A percentile compares a stretch with the other conserved stretches of the same genome.
Conservation (phyloP, 2,113 vertebrate species). For the Zosterops pallidus region DNA sequence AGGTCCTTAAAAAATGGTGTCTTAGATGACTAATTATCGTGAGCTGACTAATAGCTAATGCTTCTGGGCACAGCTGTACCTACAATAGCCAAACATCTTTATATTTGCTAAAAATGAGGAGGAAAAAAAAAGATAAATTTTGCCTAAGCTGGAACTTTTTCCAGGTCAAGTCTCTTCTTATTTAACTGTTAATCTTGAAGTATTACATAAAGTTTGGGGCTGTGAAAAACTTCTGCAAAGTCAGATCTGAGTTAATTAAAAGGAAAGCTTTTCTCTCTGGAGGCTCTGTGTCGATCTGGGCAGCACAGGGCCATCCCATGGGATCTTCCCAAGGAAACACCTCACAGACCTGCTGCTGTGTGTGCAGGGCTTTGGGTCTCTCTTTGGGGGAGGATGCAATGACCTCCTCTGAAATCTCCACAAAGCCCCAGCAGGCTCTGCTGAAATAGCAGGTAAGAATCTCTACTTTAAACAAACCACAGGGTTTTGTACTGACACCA, state of each 20-base stretch:
- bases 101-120: background rate
- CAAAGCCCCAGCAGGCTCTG: background rate
- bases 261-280: background rate
- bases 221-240: background rate
- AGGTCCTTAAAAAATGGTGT: background rate
- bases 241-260: background rate
- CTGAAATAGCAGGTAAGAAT: background rate
- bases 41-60: conserved; percentile 20
- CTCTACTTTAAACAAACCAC: fast-evolving
- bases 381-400: background rate
- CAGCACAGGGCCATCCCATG: background rate
- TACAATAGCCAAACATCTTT: background rate
- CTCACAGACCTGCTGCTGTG: fast-evolving
- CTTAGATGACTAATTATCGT: background rate
- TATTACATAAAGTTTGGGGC: conserved; percentile 5
- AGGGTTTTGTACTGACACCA: fast-evolving
- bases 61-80: conserved; percentile 45
- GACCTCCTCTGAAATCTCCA: background rate
- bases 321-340: background rate
- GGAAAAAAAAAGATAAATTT: background rate
- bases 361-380: background rate
- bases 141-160: conserved; percentile 27
- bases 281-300: fast-evolving
- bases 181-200: conserved; percentile 37
- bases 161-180: conserved; percentile 52